Evolutionary conservation across 2,888 invertebrate species (phyloP), one percentile per base, ranked within the genome.

Genomic region (Parnassius smintheus): DNA sequence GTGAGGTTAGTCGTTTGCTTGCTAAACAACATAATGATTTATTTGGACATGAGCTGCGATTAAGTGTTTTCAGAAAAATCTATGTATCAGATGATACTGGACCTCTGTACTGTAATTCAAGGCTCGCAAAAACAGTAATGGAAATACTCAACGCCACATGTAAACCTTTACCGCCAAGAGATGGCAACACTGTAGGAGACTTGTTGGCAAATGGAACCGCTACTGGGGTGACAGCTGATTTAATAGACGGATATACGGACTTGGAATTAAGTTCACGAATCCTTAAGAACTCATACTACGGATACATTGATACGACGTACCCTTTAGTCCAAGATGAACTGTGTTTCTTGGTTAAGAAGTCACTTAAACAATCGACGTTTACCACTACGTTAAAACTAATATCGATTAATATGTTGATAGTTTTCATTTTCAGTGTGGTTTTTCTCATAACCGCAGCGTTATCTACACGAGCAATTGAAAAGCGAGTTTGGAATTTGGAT

Each of bases 201-300:
- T 71, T 91, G 13, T 70, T 90, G 12, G 75, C 81, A 0, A 86
- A 91, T 66, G 91, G 88, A 1, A 91, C 88, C 49, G 86, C 88
- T 1, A 91, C 91, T 7, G 92, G 92, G 59, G 85, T 86, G 0
- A 90, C 90, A 8, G 82, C 82, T 25, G 91, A 92, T 71, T 71
- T 92, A 54, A 77, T 90, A 1, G 85, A 88, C n/a, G 85, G 86
- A 8, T 93, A 93, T 55, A 81, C 92, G 0, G 94, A 94, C 65
- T 71, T 94, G 18, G 92, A 93, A 64, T 72, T 93, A 9, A 93
- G 86, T 66, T 89, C 93, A 1, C 80, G 93, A 60, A 93, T 94
- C 53, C 77, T 93, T 4, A 88, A 92, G 61, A 85, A 86, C 56
- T 82, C 86, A 0, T 93, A 92, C 67, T 83, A 87, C 13, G 88